Conservation (phyloP, 2,888 invertebrate species). For the Drosophila testacea region DNA sequence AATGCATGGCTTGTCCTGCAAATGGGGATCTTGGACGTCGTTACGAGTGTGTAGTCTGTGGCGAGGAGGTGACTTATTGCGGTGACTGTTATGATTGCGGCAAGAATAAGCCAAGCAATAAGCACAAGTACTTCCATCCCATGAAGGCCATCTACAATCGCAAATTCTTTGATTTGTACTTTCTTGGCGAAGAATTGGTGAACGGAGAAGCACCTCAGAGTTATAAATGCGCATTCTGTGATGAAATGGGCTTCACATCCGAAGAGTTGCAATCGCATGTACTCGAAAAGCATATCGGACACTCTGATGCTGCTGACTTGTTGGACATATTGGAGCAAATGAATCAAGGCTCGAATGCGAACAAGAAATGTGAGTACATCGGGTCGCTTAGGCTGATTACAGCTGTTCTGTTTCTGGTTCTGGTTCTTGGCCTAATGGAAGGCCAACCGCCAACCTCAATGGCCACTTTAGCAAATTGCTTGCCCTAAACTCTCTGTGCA, state of each 20-base stretch:
- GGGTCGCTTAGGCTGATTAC: constrained; percentile 27
- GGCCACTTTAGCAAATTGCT: constrained; percentile 68
- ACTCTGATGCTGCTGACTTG: constrained; percentile 42
- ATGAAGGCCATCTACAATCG: constrained; percentile 59
- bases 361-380: constrained; percentile 46
- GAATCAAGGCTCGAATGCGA: constrained; percentile 6
- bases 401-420: not conserved
- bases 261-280: constrained; percentile 49
- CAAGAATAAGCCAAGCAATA: constrained; percentile 21
- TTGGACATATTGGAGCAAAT: constrained; percentile 47
- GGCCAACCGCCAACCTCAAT: constrained; percentile 5
- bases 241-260: constrained; percentile 43
- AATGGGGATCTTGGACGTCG: constrained; percentile 36
- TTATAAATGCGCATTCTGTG: constrained; percentile 56
- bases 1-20: constrained; percentile 40
- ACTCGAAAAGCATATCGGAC: constrained; percentile 35
- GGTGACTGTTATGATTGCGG: constrained; percentile 42
- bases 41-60: constrained; percentile 60
- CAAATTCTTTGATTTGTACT: constrained; percentile 42
- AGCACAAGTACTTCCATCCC: constrained; percentile 65
- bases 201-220: constrained; percentile 60
- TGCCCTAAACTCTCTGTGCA: not conserved
- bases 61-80: constrained; percentile 49
- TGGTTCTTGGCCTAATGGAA: constrained; percentile 18
- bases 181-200: constrained; percentile 49